Evolutionary conservation across 2,113 vertebrate genomes (phyloP).

Genomic region (Pandion haliaetus): DNA sequence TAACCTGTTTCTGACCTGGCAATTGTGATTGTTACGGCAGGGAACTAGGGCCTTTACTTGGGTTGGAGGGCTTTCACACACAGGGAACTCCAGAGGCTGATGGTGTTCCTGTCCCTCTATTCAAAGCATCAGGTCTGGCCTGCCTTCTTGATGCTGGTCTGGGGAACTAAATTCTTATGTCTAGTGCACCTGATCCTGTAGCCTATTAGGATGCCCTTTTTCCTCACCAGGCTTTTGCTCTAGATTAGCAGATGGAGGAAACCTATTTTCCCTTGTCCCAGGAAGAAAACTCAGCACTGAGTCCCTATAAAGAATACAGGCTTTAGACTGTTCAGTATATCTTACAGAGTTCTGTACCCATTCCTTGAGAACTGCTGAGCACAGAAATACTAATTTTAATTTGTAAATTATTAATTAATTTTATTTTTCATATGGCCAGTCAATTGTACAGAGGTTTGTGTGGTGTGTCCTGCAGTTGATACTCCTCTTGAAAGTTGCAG

Average conservation of each 20-base stretch:
- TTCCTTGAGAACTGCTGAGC: background rate
- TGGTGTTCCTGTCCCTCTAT: background rate
- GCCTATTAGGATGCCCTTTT: background rate
- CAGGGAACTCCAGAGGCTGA: background rate
- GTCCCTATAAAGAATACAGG: background rate
- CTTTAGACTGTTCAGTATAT: background rate
- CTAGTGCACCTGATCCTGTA: accelerated
- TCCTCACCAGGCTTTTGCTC: background rate
- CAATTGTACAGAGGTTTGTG: background rate
- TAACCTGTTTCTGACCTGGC: background rate
- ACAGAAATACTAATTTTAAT: background rate
- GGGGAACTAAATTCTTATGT: background rate
- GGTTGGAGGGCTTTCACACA: background rate
- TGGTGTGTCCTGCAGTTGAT: background rate
- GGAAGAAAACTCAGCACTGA: background rate
- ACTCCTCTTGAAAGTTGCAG: background rate
- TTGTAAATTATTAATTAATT: background rate
- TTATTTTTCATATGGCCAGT: background rate
- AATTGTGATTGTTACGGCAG: background rate
- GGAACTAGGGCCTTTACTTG: background rate
- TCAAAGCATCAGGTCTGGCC: background rate
- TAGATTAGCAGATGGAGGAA: background rate
- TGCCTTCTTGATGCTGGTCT: background rate
- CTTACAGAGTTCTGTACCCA: background rate
- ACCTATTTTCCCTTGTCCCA: background rate